A percentile compares a stretch with the other conserved stretches of the same genome.
phyloP scores from a whole-genome alignment of 2,113 vertebrate genomes.

The Lophochroa leadbeateri region DNA sequence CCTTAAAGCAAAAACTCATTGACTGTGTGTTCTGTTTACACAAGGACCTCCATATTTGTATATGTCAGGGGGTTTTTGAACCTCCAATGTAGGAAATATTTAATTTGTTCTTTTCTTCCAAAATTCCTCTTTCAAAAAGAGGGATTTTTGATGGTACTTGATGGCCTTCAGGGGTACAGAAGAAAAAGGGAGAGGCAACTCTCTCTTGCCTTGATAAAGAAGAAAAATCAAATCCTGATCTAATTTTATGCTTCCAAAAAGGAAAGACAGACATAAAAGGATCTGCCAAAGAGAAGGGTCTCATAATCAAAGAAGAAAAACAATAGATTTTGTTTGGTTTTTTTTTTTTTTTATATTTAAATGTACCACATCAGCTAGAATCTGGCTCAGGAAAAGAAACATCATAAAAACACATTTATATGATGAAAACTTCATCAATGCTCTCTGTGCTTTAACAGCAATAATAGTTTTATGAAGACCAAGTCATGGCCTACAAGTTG shows the following conservation, averaged over 20 bases:
- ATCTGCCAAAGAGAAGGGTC: background rate
- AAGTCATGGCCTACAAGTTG: background rate
- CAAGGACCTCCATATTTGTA: background rate
- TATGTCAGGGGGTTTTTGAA: background rate
- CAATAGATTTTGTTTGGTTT: background rate
- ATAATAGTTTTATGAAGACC: background rate
- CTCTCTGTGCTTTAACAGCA: background rate
- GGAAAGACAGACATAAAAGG: background rate
- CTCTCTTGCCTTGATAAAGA: background rate
- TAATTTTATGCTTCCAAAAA: background rate
- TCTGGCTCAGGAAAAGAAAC: background rate
- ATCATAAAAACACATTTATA: background rate
- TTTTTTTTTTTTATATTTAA: background rate
- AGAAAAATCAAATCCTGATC: background rate
- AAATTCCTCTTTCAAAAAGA: background rate
- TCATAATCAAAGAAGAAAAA: background rate
- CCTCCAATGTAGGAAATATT: background rate
- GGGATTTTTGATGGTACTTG: background rate
- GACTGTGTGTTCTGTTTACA: background rate
- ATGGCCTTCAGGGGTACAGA: background rate
- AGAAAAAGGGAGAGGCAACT: background rate
- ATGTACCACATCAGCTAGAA: background rate
- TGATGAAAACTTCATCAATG: background rate
- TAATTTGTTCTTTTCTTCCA: background rate
- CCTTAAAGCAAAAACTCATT: background rate